These are phyloP conservation scores for Myotis planiceps DNA, from an alignment of 2,797 vertebrate species.

Conservation along the genomic window DNA sequence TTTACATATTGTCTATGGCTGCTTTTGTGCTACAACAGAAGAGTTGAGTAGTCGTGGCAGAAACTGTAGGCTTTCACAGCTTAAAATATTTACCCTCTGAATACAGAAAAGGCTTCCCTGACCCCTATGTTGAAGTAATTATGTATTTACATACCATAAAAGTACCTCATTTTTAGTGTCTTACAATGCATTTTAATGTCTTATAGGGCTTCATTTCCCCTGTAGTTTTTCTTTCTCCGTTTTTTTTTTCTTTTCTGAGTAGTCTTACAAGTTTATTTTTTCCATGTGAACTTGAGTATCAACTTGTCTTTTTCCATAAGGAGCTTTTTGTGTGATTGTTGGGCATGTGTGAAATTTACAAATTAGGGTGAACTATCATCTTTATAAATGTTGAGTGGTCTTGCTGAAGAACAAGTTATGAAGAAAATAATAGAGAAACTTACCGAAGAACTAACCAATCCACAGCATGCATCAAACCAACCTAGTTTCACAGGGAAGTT, in stretches of 20 bases:
- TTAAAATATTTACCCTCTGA: not conserved
- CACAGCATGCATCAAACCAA: not conserved
- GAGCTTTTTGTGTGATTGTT: not conserved
- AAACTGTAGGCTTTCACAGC: not conserved
- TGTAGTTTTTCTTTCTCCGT: not conserved
- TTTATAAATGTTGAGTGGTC: not conserved
- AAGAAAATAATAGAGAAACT: slow-evolving; percentile 7
- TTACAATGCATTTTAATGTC: not conserved
- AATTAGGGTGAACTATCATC: not conserved
- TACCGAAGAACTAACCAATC: not conserved
- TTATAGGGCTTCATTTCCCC: not conserved
- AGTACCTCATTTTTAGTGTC: not conserved
- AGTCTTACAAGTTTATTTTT: not conserved
- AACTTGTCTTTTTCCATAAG: not conserved
- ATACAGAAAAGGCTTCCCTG: not conserved
- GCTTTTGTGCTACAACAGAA: not conserved
- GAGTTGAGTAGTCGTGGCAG: not conserved
- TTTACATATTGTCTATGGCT: not conserved
- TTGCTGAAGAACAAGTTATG: not conserved
- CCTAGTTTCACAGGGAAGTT: not conserved
- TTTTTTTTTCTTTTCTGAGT: not conserved
- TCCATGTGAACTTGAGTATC: not conserved
- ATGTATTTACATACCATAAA: not conserved
- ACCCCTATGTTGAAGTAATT: not conserved
- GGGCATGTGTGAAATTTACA: not conserved